Percentiles rank a stretch among this genome's conserved stretches.
These are phyloP conservation scores for Drosophila phalerata DNA, from an alignment of 2,888 invertebrate species.

Conservation along the genomic window DNA sequence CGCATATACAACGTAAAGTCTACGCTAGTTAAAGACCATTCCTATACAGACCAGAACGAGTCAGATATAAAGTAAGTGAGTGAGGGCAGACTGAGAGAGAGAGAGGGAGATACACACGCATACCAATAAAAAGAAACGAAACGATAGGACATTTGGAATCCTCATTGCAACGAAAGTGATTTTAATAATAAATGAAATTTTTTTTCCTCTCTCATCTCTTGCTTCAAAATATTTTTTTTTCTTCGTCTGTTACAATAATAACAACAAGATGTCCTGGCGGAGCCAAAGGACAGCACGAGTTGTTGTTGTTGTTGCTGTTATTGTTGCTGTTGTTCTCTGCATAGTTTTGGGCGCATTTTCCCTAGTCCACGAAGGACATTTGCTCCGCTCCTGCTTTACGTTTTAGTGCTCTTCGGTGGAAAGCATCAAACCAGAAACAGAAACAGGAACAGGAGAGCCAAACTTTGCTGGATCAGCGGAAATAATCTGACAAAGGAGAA, in stretches of 20 bases:
- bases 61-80: not conserved
- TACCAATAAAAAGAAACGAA: conserved; percentile 76
- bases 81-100: not conserved
- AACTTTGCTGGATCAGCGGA: conserved; percentile 17
- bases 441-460: conserved; percentile 1
- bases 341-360: conserved; percentile 38
- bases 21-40: conserved; percentile 75
- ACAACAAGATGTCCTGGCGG: conserved; percentile 11
- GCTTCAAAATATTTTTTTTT: not conserved
- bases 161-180: conserved; percentile 85
- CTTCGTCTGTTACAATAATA: conserved; percentile 20
- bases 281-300: conserved; percentile 8
- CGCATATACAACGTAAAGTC: conserved; percentile 44
- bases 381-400: conserved; percentile 24
- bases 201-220: conserved; percentile 40
- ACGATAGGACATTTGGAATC: conserved; percentile 82
- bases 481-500: conserved; percentile 6
- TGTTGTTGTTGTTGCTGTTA: conserved; percentile 11
- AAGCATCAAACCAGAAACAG: conserved; percentile 22
- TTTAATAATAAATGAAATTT: conserved; percentile 85
- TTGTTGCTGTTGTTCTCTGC: conserved; percentile 19
- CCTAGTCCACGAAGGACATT: conserved; percentile 51
- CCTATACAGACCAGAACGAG: conserved; percentile 43
- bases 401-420: conserved; percentile 56
- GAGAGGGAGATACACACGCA: conserved; percentile 55